These are phyloP conservation scores for Gastracanthus pulcherrimus DNA, from an alignment of 2,888 invertebrate species.

Conservation along the genomic window DNA sequence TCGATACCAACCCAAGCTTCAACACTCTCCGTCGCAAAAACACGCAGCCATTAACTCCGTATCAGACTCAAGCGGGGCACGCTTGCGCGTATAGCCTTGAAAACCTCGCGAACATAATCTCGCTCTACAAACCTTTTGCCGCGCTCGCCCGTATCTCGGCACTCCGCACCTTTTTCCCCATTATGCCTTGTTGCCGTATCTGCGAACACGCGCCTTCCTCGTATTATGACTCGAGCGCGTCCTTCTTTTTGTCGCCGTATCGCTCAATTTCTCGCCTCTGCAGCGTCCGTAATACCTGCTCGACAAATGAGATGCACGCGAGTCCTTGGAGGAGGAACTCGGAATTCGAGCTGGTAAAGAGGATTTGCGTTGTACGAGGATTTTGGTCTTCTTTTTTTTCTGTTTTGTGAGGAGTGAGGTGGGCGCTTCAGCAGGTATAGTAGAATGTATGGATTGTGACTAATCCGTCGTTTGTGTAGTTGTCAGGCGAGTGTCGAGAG, in stretches of 20 bases:
- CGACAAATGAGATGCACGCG: background rate
- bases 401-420: background rate
- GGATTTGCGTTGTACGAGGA: background rate
- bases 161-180: background rate
- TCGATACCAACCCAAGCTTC: background rate
- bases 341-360: background rate
- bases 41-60: background rate
- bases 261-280: slow-evolving; percentile 19
- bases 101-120: background rate
- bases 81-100: background rate
- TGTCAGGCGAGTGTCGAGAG: background rate
- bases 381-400: background rate
- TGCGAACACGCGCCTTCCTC: slow-evolving; percentile 17
- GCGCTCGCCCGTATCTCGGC: background rate
- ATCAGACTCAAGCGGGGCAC: background rate
- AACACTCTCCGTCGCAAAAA: too few species aligned
- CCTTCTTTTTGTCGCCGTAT: background rate
- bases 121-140: background rate
- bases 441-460: background rate
- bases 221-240: background rate
- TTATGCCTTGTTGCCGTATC: slow-evolving; percentile 33
- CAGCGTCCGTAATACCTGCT: background rate
- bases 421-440: background rate
- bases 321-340: background rate
- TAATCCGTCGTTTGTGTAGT: background rate